Evolutionary conservation across 2,113 vertebrate genomes (phyloP), one percentile per base, ranked within the genome.

Genomic region (Gopherus flavomarginatus): DNA sequence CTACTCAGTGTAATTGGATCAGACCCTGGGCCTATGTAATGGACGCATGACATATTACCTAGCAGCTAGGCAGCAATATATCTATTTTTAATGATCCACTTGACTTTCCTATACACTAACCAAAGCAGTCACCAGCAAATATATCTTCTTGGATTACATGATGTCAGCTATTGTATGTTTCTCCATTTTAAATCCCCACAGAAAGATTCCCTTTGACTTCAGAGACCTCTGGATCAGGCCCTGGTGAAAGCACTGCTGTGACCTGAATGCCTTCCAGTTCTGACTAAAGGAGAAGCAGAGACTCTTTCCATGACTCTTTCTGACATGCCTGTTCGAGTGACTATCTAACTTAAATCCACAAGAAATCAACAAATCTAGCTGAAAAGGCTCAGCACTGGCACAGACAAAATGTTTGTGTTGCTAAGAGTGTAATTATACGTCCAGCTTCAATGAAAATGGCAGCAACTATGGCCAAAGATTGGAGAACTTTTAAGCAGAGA

Each of bases 401-500:
- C 0, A 92, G 44, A 79, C 83, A 52, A 88, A 91, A 88, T 54
- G 78, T 24, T 27, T 52, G 38, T 88, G 12, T 52, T 79, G 6
- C 59, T 49, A 87, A 1, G 3, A 24, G 50, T 86, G 52, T 87
- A 96, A 95, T 69, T 88, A 93, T 88, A n/a, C 75, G n/a, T 90
- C 26, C 79, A 94, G 75, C 87, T 92, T 86, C 27, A 87, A 84
- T 65, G 9, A 54, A 94, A 93, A 80, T 85, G 81, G 13, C 19
- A 83, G 79, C 75, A 75, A 94, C 56, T 5, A 1, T 53, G 12
- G 50, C 54, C 16, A 83, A 24, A 92, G 91, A 89, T 52, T 90
- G 57, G 59, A 84, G 82, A 95, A 93, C n/a, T 94, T 84, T 89
- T 86, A 59, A 83, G 49, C 21, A 85, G 44, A 87, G 29, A 50